Evolutionary conservation across 1,140 invertebrate species (phyloP).

Genomic region (Drosophila tani): DNA sequence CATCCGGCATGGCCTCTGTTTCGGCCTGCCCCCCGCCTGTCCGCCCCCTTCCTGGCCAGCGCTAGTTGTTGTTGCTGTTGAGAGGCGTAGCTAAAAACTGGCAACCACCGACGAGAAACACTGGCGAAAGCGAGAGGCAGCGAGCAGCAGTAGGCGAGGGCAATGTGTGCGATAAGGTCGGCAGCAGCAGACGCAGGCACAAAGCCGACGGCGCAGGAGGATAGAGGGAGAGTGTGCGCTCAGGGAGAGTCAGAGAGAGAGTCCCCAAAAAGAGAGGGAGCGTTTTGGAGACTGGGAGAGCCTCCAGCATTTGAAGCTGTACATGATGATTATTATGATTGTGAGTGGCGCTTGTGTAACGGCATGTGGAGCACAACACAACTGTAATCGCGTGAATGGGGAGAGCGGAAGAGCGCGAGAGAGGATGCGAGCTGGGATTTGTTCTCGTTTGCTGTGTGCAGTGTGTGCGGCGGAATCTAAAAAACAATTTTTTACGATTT

Average conservation of each 20-base stretch:
- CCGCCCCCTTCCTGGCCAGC: constrained; percentile 22
- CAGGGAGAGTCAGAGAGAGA: constrained; percentile 1
- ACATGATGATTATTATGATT: constrained; percentile 63
- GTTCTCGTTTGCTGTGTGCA: constrained; percentile 45
- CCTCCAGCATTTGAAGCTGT: constrained; percentile 63
- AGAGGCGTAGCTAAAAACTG: constrained; percentile 79
- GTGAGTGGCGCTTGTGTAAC: constrained; percentile 48
- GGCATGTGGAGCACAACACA: constrained; percentile 66
- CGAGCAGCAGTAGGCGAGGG: constrained; percentile 13
- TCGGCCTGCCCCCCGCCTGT: constrained; percentile 43
- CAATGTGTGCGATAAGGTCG: constrained; percentile 68
- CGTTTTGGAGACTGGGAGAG: constrained; percentile 35
- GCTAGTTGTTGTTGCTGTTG: constrained; percentile 42
- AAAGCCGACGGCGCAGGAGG: constrained; percentile 29
- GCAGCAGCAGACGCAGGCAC: constrained; percentile 32
- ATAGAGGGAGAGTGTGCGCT: constrained; percentile 7
- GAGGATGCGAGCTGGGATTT: constrained; percentile 32
- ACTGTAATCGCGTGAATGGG: constrained; percentile 63
- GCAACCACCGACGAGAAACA: constrained; percentile 22
- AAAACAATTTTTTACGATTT: constrained; percentile 71
- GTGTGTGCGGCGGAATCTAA: constrained; percentile 58
- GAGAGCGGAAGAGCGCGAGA: constrained; percentile 24
- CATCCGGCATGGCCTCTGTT: constrained; percentile 38
- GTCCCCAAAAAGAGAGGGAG: constrained; percentile 17
- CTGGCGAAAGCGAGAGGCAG: constrained; percentile 38